Evolutionary conservation across 2,797 vertebrate species (phyloP).

Genomic region (Pteronotus mesoamericanus): DNA sequence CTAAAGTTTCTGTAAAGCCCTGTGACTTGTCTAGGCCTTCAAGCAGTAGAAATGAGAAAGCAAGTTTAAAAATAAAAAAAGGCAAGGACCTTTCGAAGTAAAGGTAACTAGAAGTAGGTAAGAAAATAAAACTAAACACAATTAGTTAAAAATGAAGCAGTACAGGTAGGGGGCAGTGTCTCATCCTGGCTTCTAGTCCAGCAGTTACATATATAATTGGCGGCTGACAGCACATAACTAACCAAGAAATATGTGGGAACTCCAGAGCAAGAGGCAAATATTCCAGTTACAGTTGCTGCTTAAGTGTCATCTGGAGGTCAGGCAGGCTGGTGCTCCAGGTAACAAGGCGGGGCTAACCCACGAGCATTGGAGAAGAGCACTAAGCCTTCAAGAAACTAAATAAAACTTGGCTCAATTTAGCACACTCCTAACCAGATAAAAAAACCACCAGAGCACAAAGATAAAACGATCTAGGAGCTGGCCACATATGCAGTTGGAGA

Average conservation of each 20-base stretch:
- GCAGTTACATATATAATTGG: not conserved
- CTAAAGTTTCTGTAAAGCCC: not conserved
- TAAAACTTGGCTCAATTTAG: not conserved
- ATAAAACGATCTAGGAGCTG: not conserved
- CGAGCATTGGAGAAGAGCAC: not conserved
- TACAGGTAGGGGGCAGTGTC: not conserved
- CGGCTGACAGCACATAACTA: not conserved
- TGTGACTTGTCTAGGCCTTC: not conserved
- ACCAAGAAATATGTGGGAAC: not conserved
- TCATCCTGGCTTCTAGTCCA: not conserved
- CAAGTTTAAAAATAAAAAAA: not conserved
- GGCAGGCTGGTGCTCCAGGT: not conserved
- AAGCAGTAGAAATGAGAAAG: not conserved
- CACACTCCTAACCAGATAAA: not conserved
- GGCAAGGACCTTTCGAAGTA: not conserved
- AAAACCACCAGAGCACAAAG: not conserved
- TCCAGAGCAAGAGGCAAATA: not conserved
- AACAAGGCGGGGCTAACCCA: too few species aligned
- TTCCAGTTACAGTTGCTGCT: not conserved
- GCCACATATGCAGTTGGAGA: not conserved
- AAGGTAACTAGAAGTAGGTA: not conserved
- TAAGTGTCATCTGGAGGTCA: not conserved
- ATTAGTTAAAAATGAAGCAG: not conserved
- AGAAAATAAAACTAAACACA: not conserved
- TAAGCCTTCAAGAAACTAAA: not conserved